Evolutionary conservation across 2,797 vertebrate species (phyloP).

Genomic region (Bufotes viridis): DNA sequence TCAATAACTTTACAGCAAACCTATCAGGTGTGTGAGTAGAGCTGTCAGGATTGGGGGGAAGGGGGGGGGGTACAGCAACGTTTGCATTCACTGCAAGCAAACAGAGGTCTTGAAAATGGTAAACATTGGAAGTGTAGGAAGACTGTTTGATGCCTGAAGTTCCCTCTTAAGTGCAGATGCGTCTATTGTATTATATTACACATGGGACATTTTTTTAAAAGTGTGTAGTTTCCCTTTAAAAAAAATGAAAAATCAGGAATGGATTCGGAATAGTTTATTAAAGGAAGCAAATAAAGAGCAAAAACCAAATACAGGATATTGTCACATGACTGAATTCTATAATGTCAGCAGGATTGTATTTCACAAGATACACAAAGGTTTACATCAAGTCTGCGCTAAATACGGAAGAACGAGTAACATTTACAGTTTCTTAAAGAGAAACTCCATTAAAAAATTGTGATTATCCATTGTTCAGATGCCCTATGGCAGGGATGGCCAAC

Average conservation of each 20-base stretch:
- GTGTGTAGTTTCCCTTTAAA: background rate
- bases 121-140: too few relatives aligned
- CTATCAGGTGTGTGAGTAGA: too few relatives aligned
- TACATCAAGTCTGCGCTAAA: background rate
- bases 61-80: too few relatives aligned
- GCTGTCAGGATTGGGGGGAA: too few relatives aligned
- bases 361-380: constrained; percentile 17
- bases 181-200: background rate
- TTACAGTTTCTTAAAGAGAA: background rate
- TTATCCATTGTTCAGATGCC: background rate
- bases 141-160: too few relatives aligned
- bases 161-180: too few relatives aligned
- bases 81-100: too few relatives aligned
- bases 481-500: background rate
- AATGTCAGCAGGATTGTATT: constrained; percentile 13
- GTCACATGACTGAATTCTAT: constrained; percentile 22
- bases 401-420: background rate
- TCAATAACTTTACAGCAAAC: too few relatives aligned
- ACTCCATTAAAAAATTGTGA: background rate
- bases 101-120: too few relatives aligned
- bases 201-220: background rate
- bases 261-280: background rate
- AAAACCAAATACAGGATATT: background rate
- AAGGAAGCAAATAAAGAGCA: background rate
- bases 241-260: background rate